Base-by-base conservation (phyloP, 2,797 vertebrate species). In the Chrosomus eos region DNA sequence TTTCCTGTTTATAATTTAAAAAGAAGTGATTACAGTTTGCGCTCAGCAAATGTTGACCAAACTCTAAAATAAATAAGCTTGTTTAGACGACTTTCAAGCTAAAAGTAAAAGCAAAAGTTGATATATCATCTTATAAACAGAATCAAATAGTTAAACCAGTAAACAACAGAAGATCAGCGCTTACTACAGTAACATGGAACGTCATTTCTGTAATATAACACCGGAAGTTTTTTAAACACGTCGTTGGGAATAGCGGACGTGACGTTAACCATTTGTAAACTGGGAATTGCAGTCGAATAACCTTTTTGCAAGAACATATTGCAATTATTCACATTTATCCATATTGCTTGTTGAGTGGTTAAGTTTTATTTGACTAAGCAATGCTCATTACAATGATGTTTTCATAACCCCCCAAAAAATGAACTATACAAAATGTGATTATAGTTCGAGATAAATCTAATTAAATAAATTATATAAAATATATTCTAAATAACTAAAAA, bases 241-340 rank as follows among this genome's bases (percentile, higher is more conserved):
- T 28, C 0, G 7, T 26, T 45, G 55, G 38, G 67, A 36, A 43
- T 40, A 60, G 31, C 74, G 82, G 86, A 89, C 4, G 71, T 85
- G 85, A 76, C 58, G 53, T 85, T 75, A 64, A 19, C 28, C 26
- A 62, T 36, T 16, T 38, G 82, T 6, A 48, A 5, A 8, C 18
- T 86, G 86, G 86, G 86, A 82, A 36, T 72, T 85, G 80, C 31
- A 73, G 88, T 86, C 36, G 7, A 38, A 28, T n/a, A n/a, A 36
- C 26, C 5, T 43, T 10, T 43, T 60, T 48, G 40, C 7, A 28
- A 71, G 28, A 23, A 28, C 48, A 5, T 33, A 33, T 40, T 45
- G 26, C 9, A 6, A 6, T 53, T 7, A 38, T 67, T 75, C 53
- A 33, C 7, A 40, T 72, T 13, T 19, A 71, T 81, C 13, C 7